phyloP scores from a whole-genome alignment of 2,888 invertebrate species.

The Rotaria sp. region DNA sequence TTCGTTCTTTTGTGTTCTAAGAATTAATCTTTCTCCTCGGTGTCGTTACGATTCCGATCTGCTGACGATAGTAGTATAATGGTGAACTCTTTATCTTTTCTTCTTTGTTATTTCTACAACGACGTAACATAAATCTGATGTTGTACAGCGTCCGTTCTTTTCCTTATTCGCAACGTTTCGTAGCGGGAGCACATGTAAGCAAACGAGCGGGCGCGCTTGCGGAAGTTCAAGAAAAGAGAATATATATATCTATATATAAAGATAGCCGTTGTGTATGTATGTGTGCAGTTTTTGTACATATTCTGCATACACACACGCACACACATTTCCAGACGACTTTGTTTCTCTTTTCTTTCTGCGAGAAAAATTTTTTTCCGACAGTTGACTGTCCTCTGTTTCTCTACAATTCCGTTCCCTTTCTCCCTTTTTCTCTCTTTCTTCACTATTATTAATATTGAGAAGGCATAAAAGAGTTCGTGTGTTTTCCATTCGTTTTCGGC shows the following conservation, averaged over 20 bases:
- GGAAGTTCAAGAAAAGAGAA: background rate
- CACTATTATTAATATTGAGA: background rate
- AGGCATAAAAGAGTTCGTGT: slow-evolving; percentile 21
- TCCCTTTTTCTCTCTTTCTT: background rate
- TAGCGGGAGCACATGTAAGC: background rate
- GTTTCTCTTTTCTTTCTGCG: background rate
- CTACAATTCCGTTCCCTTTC: background rate
- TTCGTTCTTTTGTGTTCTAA: background rate
- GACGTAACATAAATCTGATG: background rate
- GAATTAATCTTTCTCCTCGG: background rate
- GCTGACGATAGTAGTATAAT: background rate
- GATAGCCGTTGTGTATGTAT: slow-evolving; percentile 1
- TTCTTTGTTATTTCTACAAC: background rate
- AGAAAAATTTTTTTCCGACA: background rate
- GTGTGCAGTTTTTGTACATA: slow-evolving; percentile 11
- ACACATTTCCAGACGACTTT: slow-evolving; percentile 3
- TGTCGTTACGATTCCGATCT: background rate
- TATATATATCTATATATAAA: background rate
- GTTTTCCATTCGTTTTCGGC: slow-evolving; percentile 23
- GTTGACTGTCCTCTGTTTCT: background rate
- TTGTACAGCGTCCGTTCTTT: slow-evolving; percentile 1
- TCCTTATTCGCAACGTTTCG: slow-evolving; percentile 22
- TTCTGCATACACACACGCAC: background rate
- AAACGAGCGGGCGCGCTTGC: background rate
- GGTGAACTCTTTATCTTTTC: slow-evolving; percentile 1